Evolutionary conservation across 2,888 invertebrate species (phyloP).

Genomic region (Ochropacha duplaris): DNA sequence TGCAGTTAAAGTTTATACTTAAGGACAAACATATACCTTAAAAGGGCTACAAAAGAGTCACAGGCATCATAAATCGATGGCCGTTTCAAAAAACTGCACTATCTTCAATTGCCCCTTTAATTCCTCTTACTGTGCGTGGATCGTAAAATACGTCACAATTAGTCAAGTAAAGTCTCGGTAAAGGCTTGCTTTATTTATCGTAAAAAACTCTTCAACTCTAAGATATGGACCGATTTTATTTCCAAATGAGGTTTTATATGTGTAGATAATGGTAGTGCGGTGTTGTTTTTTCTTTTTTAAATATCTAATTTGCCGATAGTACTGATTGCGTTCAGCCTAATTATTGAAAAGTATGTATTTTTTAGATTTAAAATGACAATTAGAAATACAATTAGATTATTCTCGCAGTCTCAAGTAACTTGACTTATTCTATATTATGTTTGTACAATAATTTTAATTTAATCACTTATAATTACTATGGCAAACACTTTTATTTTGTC

Average conservation of each 20-base stretch:
- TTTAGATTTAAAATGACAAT: background rate
- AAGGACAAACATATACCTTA: slow-evolving; percentile 49
- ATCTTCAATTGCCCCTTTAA: slow-evolving; percentile 68
- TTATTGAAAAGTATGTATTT: slow-evolving; percentile 30
- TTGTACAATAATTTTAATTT: background rate
- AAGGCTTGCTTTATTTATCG: slow-evolving; percentile 61
- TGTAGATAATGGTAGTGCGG: slow-evolving; percentile 41
- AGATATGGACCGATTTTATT: slow-evolving; percentile 55
- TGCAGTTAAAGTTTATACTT: slow-evolving; percentile 45
- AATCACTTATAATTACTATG: background rate
- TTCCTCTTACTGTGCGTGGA: slow-evolving; percentile 52
- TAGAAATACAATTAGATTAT: background rate
- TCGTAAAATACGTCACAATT: slow-evolving; percentile 79
- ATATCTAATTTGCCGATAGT: slow-evolving; percentile 33
- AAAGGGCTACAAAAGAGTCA: slow-evolving; percentile 58
- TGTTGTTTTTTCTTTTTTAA: slow-evolving; percentile 33
- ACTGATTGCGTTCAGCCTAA: slow-evolving; percentile 41
- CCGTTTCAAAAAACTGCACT: slow-evolving; percentile 63
- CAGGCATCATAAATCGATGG: slow-evolving; percentile 66
- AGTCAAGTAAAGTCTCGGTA: slow-evolving; percentile 64
- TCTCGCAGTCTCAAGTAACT: background rate
- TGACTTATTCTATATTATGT: background rate
- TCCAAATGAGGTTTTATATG: slow-evolving; percentile 56
- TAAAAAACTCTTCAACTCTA: slow-evolving; percentile 49
- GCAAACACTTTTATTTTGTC: background rate